These are phyloP conservation scores for Crambe crambe DNA, from an alignment of 37 sponge, comb jelly and placozoan genomes.

Conservation along the genomic window DNA sequence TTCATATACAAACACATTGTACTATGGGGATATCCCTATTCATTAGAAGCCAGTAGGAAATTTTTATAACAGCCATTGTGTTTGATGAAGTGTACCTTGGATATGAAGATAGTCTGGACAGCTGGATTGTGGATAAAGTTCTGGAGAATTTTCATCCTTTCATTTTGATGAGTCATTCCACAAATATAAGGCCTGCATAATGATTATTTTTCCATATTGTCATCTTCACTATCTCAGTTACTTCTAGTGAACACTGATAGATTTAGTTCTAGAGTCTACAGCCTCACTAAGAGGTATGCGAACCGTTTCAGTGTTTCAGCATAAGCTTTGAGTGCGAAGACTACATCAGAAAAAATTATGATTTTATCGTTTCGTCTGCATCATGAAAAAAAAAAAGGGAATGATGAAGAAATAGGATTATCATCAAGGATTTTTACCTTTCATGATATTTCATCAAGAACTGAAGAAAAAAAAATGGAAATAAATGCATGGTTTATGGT, in stretches of 20 bases:
- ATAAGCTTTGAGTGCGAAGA: constrained; percentile 89
- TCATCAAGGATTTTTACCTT: constrained; percentile 33
- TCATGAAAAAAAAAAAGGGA: background rate
- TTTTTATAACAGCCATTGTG: no score
- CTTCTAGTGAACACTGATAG: no score
- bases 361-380: constrained; percentile 91
- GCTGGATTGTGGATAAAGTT: constrained; percentile 93
- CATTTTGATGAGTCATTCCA: constrained; percentile 88
- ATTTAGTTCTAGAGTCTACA: no score
- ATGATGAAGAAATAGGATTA: background rate
- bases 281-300: no score
- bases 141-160: constrained; percentile 87
- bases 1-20: background rate
- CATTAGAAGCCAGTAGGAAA: no score
- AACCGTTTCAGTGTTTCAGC: constrained; percentile 78
- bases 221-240: no score
- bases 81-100: no score
- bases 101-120: constrained; percentile 91
- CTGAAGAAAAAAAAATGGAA: constrained; percentile 38
- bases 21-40: no score
- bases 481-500: background rate
- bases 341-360: constrained; percentile 97
- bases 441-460: constrained; percentile 95
- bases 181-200: constrained; percentile 86
- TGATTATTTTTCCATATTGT: background rate